A percentile compares a stretch with the other conserved stretches of the same genome.
These are phyloP conservation scores for Petrocephalus zakoni DNA, from an alignment of 2,113 vertebrate genomes.

Conservation along the genomic window DNA sequence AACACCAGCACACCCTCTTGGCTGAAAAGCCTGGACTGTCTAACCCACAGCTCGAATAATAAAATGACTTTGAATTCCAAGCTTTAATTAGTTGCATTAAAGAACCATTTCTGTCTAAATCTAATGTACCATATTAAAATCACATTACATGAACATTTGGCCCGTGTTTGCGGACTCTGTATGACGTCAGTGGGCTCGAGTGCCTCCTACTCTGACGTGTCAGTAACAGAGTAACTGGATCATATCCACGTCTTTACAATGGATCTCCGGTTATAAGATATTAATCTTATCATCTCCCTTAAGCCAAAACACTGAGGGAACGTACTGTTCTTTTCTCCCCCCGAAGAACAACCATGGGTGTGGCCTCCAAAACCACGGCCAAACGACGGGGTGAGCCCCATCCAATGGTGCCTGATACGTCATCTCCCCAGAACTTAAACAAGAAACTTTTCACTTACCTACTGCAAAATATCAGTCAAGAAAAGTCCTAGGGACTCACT, in stretches of 20 bases:
- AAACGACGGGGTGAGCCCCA: neutral
- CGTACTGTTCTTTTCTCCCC: neutral
- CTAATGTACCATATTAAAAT: neutral
- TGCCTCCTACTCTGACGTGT: neutral
- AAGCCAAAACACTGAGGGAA: neutral
- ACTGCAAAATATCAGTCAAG: slow-evolving; percentile 16
- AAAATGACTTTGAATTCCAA: neutral
- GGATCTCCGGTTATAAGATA: neutral
- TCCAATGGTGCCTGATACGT: neutral
- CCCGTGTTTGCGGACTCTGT: neutral
- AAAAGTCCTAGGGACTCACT: neutral
- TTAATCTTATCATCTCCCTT: neutral
- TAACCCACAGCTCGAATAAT: neutral
- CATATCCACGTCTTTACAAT: neutral
- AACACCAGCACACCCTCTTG: neutral
- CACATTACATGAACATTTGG: neutral
- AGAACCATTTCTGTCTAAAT: neutral
- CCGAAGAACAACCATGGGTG: slow-evolving; percentile 7
- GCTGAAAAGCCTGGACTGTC: neutral
- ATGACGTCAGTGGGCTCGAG: neutral
- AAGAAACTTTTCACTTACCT: slow-evolving; percentile 33
- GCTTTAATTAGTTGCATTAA: neutral
- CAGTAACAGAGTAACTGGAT: neutral
- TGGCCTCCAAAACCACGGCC: neutral
- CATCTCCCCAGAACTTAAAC: slow-evolving; percentile 5